These are phyloP conservation scores for Proteles cristata DNA, from an alignment of 2,113 vertebrate genomes.

Conservation along the genomic window DNA sequence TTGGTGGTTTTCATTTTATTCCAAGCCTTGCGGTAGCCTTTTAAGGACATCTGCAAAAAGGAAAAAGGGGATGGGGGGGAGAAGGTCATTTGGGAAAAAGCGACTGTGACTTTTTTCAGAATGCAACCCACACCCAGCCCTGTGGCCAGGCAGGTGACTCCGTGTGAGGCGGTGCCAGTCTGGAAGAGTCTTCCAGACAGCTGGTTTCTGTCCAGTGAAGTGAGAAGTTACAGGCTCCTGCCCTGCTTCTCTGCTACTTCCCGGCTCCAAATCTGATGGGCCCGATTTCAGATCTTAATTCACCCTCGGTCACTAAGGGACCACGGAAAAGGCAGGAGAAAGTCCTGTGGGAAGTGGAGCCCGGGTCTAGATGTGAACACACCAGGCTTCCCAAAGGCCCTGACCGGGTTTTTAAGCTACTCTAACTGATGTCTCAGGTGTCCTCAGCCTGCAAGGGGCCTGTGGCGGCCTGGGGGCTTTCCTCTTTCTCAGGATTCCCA, in stretches of 20 bases:
- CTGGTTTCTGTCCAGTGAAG: not conserved
- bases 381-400: not conserved
- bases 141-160: not conserved
- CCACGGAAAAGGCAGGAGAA: not conserved
- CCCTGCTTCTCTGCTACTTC: not conserved
- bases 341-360: not conserved
- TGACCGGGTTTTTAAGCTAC: not conserved
- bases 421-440: not conserved
- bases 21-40: constrained; percentile 83
- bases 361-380: not conserved
- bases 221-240: not conserved
- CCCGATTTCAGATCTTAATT: not conserved
- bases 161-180: too few species aligned
- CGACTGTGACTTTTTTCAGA: not conserved
- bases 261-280: not conserved
- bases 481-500: not conserved
- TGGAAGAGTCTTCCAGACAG: not conserved
- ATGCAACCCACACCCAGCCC: not conserved
- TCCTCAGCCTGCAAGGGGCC: not conserved
- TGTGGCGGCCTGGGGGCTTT: not conserved
- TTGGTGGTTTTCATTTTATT: constrained; percentile 78
- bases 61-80: not conserved
- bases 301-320: not conserved
- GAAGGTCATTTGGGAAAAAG: not conserved
- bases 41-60: constrained; percentile 85